phyloP scores from a whole-genome alignment of 2,113 vertebrate genomes.

The Gadus chalcogrammus region DNA sequence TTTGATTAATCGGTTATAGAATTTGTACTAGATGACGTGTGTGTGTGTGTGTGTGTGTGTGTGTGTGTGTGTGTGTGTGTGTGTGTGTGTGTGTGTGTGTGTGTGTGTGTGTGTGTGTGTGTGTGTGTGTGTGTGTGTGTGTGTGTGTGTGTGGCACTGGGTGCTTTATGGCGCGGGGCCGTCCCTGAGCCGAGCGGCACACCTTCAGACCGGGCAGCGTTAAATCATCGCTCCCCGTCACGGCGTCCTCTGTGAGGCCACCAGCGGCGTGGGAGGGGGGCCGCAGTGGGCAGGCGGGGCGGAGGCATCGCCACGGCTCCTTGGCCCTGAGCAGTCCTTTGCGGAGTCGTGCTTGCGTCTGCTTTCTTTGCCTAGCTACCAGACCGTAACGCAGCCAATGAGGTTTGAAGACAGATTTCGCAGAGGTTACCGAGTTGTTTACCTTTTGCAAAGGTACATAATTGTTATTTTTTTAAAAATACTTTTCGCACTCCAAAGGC shows the following conservation, averaged over 20 bases:
- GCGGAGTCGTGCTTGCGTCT: constrained; percentile 32
- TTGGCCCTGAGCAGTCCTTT: constrained; percentile 43
- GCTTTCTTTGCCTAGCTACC: constrained; percentile 40
- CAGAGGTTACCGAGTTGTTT: constrained; percentile 22
- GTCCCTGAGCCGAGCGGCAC: no score
- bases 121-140: no score
- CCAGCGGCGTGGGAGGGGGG: constrained; percentile 11
- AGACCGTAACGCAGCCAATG: constrained; percentile 48
- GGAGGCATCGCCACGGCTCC: constrained; percentile 47
- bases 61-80: no score
- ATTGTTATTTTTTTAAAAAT: background rate
- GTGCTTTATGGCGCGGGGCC: background rate
- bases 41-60: no score
- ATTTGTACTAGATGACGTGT: no score
- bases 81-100: no score
- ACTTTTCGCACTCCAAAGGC: background rate
- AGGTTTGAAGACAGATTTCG: constrained; percentile 16
- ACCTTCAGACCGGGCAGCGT: background rate
- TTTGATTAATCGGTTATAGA: no score
- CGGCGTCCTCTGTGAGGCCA: no score
- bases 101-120: no score
- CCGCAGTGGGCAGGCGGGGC: constrained; percentile 17
- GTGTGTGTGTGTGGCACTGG: no score
- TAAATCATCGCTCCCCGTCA: constrained; percentile 18
- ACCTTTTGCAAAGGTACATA: no score